Evolutionary conservation across 1,140 invertebrate genomes (phyloP), one percentile per base, ranked within the genome.

Genomic region (Chymomyza costata): DNA sequence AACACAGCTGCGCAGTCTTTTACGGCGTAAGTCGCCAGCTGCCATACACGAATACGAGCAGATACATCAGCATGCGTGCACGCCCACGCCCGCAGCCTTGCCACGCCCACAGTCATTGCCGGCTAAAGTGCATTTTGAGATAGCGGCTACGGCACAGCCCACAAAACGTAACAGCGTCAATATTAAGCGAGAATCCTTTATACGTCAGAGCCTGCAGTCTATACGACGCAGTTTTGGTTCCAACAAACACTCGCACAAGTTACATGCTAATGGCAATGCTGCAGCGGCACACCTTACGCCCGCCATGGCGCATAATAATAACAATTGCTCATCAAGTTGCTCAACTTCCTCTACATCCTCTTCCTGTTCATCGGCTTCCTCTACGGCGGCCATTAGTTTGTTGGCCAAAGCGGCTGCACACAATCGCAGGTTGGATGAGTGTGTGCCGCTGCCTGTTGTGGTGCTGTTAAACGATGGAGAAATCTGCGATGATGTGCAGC

Each of bases 161-260:
- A 7, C 39, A 1, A 66, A 63, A 13, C 52, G 44, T 32, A 38
- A 25, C 30, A 31, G 52, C 7, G 34, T 6, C 19, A 18, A 49
- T 32, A 65, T 69, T 2, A 74, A 67, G 15, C 55, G 73, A 3
- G 69, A 69, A 17, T 74, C 73, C 0, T 80, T 80, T 44, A 21
- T 80, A 17, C 59, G 69, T 6, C 69, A 80, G 16, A 80, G 73
- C 15, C 11, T 80, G 14, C 73, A 80, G 38, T 66, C 69, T 10
- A 74, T 80, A 43, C 65, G 73, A 0, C 59, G 73, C 6, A 80
- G 73, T 44, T 80, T 80, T 41, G 54, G 60, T 8, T 61, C 70
- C 10, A 48, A 39, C 31, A 76, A 71, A 40, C 56, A 68, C 14
- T 19, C 52, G 10, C n/a, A 31, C 7, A 65, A 65, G 25, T n/a